Base-by-base conservation (phyloP, 2,113 vertebrate genomes). In the Leucoraja erinaceus region DNA sequence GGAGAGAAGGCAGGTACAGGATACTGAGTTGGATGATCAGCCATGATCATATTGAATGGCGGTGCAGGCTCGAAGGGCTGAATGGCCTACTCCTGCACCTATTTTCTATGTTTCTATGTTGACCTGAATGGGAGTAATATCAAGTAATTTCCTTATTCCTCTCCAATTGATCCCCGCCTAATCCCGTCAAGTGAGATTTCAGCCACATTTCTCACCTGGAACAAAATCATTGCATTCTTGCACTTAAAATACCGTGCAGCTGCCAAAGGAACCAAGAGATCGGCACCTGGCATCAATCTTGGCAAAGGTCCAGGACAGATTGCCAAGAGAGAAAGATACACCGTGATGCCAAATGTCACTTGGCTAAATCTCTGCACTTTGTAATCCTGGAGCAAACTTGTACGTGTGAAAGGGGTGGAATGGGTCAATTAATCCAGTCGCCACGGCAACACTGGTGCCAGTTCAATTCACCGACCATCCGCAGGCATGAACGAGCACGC, bases 191-290 rank as follows among this genome's bases (percentile, higher is more conserved):
- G 56, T 84, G 54, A 59, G 54, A 84, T 84, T 59, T 59, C 81
- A 12, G 81, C 81, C 81, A 84, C 81, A 28, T 84, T 56, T 59
- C 25, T 84, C 81, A 84, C 81, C 81, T 84, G 25, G 47, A 25
- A 84, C 54, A 54, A 84, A 84, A 84, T 84, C 10, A 61, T 61
- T 59, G 81, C 81, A 84, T 84, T n/a, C 28, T 84, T 84, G 56
- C 25, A 84, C 56, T 54, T 83, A 84, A 54, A 59, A 59, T 84
- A 11, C 54, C 28, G 54, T 56, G 12, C 56, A 2, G 28, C 54
- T 84, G 81, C 81, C 81, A 84, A 59, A 84, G 22, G 81, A 59
- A 61, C 81, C 79, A 83, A 56, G 20, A 83, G 79, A 83, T 54
- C 20, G 76, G 76, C 33, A 4, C 10, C n/a, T 78, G 76, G 79